Evolutionary conservation across 2,888 invertebrate species (phyloP), one percentile per base, ranked within the genome.

Genomic region (Prosopocoilus inquinatus): DNA sequence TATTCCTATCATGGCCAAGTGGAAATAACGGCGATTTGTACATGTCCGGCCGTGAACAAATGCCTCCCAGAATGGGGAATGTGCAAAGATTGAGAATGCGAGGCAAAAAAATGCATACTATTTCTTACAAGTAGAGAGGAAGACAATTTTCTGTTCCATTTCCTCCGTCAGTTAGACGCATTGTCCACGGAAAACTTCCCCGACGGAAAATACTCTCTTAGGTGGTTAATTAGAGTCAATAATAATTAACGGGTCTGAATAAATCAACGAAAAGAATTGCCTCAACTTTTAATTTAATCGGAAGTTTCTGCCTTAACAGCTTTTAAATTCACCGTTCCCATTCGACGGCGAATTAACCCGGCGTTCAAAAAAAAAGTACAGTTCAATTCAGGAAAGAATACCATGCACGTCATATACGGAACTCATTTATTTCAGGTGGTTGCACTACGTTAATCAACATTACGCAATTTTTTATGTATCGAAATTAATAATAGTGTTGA

Each of bases 81-180:
- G 76, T 69, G 73, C 71, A 75, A 74, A 76, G 75, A 75, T 75
- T 74, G 72, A 75, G 75, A 71, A 73, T 70, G 71, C 65, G 64
- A 61, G 68, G 70, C 74, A 76, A 77, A 75, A 28, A 77, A 78
- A 78, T 74, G 74, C 72, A 73, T 72, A 72, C 71, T 66, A 72
- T 74, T 72, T 71, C 70, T 68, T 66, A 71, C 64, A 64, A 67
- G 64, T 62, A 52, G 45, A 36, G 70, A 67, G 69, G 69, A 72
- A 76, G 77, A 78, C 77, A 78, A 78, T 78, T 78, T 78, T 78
- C 78, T 75, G 71, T 75, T 68, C 75, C 78, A 78, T 78, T 78
- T 76, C 70, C 68, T 73, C 69, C 74, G 76, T 77, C 75, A 69
- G 73, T 76, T 73, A 69, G 59, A 66, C 49, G 50, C 35, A 45